Evolutionary conservation across 2,888 invertebrate genomes (phyloP).

Genomic region (Leptopilina myrica): DNA sequence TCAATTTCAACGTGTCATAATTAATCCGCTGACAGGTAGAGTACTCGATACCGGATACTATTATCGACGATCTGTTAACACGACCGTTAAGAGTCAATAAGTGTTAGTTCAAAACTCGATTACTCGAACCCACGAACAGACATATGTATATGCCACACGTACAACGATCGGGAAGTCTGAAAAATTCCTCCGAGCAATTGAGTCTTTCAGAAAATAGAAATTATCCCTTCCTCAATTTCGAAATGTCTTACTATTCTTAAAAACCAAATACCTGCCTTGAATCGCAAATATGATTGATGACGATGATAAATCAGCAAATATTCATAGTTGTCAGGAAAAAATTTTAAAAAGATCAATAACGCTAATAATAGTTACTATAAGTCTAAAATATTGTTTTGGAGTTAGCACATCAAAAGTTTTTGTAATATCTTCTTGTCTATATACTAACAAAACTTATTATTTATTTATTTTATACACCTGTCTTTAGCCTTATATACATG

Average conservation of each 20-base stretch:
- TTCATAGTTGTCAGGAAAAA: no score
- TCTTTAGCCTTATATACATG: no score
- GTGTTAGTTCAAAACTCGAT: slow-evolving; percentile 27
- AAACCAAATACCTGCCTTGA: no score
- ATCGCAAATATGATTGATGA: no score
- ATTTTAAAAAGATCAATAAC: no score
- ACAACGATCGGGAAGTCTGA: slow-evolving; percentile 1
- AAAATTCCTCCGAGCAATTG: slow-evolving; percentile 3
- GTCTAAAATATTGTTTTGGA: no score
- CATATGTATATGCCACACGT: background rate
- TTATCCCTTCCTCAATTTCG: slow-evolving; percentile 7
- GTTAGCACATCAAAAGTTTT: no score
- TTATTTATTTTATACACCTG: no score
- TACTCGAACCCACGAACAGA: background rate
- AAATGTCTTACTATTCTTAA: background rate
- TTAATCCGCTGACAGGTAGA: slow-evolving; percentile 33
- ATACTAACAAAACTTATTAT: no score
- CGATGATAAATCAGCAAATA: background rate
- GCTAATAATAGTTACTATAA: no score
- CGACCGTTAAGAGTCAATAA: slow-evolving; percentile 32
- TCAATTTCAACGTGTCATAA: slow-evolving; percentile 31
- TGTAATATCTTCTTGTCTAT: no score
- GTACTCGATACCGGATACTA: slow-evolving; percentile 27
- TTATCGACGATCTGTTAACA: slow-evolving; percentile 32
- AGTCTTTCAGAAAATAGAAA: slow-evolving; percentile 17